Evolutionary conservation across 1,140 invertebrate species (phyloP), one percentile per base, ranked within the genome.

Genomic region (Drosophila busckii): DNA sequence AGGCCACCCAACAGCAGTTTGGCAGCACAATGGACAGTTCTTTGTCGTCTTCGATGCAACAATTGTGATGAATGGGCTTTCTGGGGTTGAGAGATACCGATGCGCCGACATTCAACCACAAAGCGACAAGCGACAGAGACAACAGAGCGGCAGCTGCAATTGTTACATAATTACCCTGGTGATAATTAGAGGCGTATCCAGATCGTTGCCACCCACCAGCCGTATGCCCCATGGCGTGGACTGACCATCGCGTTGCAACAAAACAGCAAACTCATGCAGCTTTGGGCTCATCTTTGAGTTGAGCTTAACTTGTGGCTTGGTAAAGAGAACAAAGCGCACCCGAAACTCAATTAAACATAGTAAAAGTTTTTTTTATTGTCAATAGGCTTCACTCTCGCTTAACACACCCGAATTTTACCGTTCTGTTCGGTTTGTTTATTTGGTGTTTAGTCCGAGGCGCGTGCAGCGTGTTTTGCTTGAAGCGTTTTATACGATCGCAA

Each of bases 201-300:
- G 90, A 90, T 98, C 96, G 59, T 92, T 91, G 56, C 96, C 96
- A 67, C 96, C 96, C 59, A 96, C 94, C 50, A 98, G 90, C 63
- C 96, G 92, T 75, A 98, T 94, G 35, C 96, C 96, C 96, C 96
- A 98, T 65, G 94, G 93, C 66, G 92, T 92, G 66, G 90, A 90
- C 59, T 90, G 90, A 66, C 91, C 91, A 73, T 94, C 93, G 69
- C 96, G 91, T 75, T 91, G 91, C 76, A 97, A 90, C 40, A 91
- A 91, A 63, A 96, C 90, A 62, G 92, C 90, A 75, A 95, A 89
- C 70, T 92, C 92, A 73, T 94, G 92, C 76, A 90, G 88, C 87
- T 91, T 93, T 84, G 90, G 91, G 59, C 88, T 87, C 89, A 89
- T 89, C n/a, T n/a, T n/a, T n/a, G n/a, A n/a, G 63, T 32, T 62